Conservation (phyloP, 2,113 vertebrate genomes). For the Prunella himalayana region DNA sequence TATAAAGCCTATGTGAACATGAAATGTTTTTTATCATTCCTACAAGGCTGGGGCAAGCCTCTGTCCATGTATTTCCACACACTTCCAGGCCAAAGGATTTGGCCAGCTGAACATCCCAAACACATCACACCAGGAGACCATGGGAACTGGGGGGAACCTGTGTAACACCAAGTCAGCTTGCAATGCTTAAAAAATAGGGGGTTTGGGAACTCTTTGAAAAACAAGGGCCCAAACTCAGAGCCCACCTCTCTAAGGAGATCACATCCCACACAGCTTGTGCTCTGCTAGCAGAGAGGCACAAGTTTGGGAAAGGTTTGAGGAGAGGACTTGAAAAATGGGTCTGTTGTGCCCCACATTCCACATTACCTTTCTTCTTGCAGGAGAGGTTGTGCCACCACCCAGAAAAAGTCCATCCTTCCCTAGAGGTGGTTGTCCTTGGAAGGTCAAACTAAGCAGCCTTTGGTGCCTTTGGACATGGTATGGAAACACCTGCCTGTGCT, state of each 20-base stretch:
- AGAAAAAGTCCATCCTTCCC: not conserved
- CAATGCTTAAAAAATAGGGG: not conserved
- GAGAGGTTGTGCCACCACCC: not conserved
- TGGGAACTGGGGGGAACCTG: not conserved
- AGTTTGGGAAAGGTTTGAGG: not conserved
- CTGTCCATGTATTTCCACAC: not conserved
- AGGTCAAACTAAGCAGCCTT: not conserved
- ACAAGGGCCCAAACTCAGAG: not conserved
- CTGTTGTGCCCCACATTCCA: not conserved
- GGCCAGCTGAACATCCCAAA: not conserved
- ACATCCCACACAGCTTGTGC: not conserved
- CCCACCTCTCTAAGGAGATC: not conserved
- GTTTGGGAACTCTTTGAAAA: not conserved
- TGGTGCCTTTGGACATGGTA: not conserved
- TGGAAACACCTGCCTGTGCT: not conserved
- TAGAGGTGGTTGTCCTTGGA: too few relatives aligned
- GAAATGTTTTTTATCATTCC: not conserved
- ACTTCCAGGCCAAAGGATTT: not conserved
- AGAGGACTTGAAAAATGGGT: not conserved
- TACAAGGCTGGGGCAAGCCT: not conserved
- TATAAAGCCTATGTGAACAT: not conserved
- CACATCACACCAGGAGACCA: not conserved
- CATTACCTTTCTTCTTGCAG: not conserved
- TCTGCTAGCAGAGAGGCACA: not conserved
- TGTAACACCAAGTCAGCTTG: not conserved